Evolutionary conservation across 2,888 invertebrate species (phyloP), one percentile per base, ranked within the genome.

Genomic region (Drosophila picticornis): DNA sequence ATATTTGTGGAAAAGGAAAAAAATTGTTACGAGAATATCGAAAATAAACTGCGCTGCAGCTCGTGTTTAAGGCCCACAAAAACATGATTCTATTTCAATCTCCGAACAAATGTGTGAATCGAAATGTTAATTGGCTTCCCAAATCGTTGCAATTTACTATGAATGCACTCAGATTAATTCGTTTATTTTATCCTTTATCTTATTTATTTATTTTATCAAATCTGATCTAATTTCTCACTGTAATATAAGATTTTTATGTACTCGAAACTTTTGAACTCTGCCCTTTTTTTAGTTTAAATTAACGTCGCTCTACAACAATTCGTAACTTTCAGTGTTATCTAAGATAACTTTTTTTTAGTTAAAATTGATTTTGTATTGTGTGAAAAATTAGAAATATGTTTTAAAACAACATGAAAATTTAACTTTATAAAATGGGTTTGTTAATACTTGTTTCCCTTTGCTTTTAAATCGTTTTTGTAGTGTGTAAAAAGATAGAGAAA

Each of bases 171-270:
- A 25, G 2, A 9, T 25, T 25, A 16, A 16, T 4, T 25, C 16
- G 16, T 1, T 9, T 25, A 0, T 46, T 9, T 25, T 46, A 16
- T 46, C 0, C 4, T 7, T 0, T 1, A 16, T 4, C 0, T 25
- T 9, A 46, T 1, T 2, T 9, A 9, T 25, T 25, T 46, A 25
- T 25, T 25, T 9, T 4, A n/a, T n/a, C n/a, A 2, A 9, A 7
- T 4, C 4, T 2, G 16, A 9, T 25, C 25, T 9, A 16, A 25
- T 46, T 16, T 16, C 2, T 6, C n/a, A 22, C 11, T 16, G 4
- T 25, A 13, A 16, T 25, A n/a, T 1, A 1, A 22, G 1, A 5
- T 13, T 25, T 25, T 7, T 4, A 7, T 13, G 4, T 7, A 13
- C 16, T 4, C 4, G 4, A 46, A 22, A 4, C 22, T 4, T 9